A percentile compares a stretch with the other conserved stretches of the same genome.
Evolutionary conservation across 2,888 invertebrate genomes (phyloP).

Genomic region (Candidula unifasciata): DNA sequence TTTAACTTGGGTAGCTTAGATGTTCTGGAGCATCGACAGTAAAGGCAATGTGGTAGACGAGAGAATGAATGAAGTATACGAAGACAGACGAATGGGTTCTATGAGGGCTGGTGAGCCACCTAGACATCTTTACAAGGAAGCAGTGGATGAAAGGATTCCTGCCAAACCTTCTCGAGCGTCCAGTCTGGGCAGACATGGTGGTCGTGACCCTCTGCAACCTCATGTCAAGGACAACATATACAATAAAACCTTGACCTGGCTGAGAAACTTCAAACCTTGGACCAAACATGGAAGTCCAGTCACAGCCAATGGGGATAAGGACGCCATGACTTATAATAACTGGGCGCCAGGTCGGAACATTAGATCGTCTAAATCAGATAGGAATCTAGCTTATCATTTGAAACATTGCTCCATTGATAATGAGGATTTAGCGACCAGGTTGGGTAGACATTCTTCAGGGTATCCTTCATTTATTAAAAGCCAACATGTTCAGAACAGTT

Average conservation of each 20-base stretch:
- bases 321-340: background rate
- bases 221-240: slow-evolving; percentile 57
- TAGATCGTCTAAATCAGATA: slow-evolving; percentile 39
- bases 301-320: slow-evolving; percentile 29
- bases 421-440: background rate
- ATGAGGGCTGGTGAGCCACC: slow-evolving; percentile 21
- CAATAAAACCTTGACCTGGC: slow-evolving; percentile 58
- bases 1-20: background rate
- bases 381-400: slow-evolving; percentile 39
- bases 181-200: slow-evolving; percentile 38
- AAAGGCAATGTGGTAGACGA: background rate
- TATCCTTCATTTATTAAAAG: background rate
- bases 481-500: slow-evolving; percentile 1
- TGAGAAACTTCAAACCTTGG: slow-evolving; percentile 56
- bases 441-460: background rate
- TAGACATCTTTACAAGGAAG: slow-evolving; percentile 26
- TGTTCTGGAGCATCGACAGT: background rate
- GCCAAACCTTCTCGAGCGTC: slow-evolving; percentile 19
- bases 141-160: background rate
- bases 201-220: slow-evolving; percentile 34
- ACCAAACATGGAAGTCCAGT: slow-evolving; percentile 44
- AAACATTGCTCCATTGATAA: background rate
- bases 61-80: background rate
- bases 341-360: background rate
- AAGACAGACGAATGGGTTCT: slow-evolving; percentile 16